phyloP scores from a whole-genome alignment of 2,113 vertebrate genomes.

The Athene noctua region DNA sequence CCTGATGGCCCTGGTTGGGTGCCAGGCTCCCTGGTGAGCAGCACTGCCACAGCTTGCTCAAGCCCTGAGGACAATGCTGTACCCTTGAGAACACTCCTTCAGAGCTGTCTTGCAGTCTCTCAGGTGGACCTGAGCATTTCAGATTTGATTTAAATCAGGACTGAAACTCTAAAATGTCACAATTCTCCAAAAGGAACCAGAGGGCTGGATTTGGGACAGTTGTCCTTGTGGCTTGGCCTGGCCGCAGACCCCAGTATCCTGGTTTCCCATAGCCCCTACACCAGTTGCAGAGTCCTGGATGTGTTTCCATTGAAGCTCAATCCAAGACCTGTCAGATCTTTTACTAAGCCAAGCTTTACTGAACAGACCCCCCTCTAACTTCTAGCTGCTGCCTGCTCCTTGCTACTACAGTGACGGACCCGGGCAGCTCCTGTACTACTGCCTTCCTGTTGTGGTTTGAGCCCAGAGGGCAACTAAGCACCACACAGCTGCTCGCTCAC shows the following conservation, averaged over 20 bases:
- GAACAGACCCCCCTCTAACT: background rate
- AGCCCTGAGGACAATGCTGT: accelerated
- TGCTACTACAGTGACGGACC: background rate
- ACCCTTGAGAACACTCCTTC: background rate
- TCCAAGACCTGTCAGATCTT: background rate
- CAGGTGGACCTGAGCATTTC: background rate
- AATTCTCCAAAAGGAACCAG: background rate
- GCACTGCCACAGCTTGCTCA: accelerated
- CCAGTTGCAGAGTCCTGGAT: background rate
- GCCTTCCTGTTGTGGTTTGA: no score
- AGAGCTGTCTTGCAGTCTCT: background rate
- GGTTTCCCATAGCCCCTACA: background rate
- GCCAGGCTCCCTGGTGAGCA: background rate
- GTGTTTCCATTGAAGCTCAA: background rate
- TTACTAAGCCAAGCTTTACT: background rate
- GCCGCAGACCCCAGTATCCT: background rate
- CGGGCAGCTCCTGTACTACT: background rate
- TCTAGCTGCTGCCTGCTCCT: background rate
- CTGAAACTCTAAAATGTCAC: background rate
- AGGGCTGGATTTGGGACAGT: background rate
- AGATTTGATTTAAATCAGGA: background rate
- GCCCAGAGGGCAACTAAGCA: no score
- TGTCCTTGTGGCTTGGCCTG: background rate
- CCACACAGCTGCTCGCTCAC: no score
- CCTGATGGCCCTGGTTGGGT: accelerated